Evolutionary conservation across 2,888 invertebrate genomes (phyloP).

Genomic region (Nomada hirtipes): DNA sequence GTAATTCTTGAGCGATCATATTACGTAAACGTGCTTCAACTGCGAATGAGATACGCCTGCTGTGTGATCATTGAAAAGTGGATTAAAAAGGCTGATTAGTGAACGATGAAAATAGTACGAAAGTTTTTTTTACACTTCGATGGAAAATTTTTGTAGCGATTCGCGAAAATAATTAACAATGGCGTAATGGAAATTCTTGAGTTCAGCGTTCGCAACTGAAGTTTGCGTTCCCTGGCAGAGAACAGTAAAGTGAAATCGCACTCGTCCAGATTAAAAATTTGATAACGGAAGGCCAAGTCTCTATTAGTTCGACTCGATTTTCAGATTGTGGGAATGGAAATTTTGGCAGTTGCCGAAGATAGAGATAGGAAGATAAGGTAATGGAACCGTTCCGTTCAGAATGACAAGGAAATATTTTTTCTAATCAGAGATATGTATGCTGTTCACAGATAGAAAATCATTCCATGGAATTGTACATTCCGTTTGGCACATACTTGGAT

Average conservation of each 20-base stretch:
- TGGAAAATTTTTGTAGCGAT: neutral
- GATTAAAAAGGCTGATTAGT: neutral
- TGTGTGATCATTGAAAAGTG: slow-evolving; percentile 2
- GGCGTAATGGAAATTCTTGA: too few relatives aligned
- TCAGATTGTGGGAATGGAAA: slow-evolving; percentile 29
- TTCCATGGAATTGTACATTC: neutral
- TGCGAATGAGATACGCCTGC: neutral
- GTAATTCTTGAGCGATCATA: neutral
- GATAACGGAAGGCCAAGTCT: slow-evolving; percentile 10
- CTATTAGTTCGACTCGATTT: slow-evolving; percentile 7
- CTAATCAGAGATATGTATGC: neutral
- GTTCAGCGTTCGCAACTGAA: neutral
- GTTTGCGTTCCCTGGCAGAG: neutral
- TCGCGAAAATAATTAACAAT: too few relatives aligned
- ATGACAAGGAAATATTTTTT: neutral
- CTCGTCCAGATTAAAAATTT: slow-evolving; percentile 3
- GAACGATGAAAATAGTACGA: neutral
- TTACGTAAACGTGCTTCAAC: slow-evolving; percentile 21
- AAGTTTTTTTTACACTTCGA: neutral
- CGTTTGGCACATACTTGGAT: neutral
- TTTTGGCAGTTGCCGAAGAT: slow-evolving; percentile 11
- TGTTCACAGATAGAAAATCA: neutral
- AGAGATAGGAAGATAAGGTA: slow-evolving; percentile 19
- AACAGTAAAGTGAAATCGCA: neutral
- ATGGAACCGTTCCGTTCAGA: neutral